phyloP scores from a whole-genome alignment of 2,888 invertebrate genomes.

The Hirtodrosophila cameraria region DNA sequence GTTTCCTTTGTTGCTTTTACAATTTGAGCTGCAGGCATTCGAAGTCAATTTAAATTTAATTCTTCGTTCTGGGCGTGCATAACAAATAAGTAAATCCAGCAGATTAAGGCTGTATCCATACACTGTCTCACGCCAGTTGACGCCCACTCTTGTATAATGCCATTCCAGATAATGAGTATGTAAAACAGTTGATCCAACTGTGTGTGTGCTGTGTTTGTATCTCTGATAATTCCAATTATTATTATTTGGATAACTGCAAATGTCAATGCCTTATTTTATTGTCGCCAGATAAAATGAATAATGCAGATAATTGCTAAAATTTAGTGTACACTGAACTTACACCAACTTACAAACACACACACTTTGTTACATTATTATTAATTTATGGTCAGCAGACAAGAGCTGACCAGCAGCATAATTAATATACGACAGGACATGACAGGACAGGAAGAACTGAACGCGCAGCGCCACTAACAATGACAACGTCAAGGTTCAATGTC shows the following conservation, averaged over 20 bases:
- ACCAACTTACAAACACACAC: background rate
- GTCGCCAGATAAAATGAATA: constrained; percentile 33
- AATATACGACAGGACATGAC: constrained; percentile 46
- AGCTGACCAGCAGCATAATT: constrained; percentile 53
- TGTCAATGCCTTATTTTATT: constrained; percentile 21
- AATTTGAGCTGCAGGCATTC: constrained; percentile 52
- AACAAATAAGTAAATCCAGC: constrained; percentile 48
- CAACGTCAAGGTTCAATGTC: constrained; percentile 60
- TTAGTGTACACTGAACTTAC: constrained; percentile 54
- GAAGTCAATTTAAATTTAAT: constrained; percentile 66
- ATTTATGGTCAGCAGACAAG: constrained; percentile 68
- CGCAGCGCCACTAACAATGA: constrained; percentile 15
- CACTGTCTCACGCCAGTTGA: background rate
- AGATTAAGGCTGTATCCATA: constrained; percentile 15
- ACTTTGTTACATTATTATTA: constrained; percentile 31
- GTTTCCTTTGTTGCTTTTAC: constrained; percentile 38
- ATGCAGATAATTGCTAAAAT: constrained; percentile 58
- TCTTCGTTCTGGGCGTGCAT: constrained; percentile 47
- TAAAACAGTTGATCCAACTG: constrained; percentile 20
- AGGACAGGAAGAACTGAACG: constrained; percentile 23
- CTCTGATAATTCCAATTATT: no score
- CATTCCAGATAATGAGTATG: constrained; percentile 33
- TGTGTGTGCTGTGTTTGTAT: background rate
- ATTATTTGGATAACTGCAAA: constrained; percentile 31
- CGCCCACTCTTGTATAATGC: constrained; percentile 16